These are phyloP conservation scores for Pemphredon lugubris DNA, from an alignment of 2,888 invertebrate genomes.

Conservation along the genomic window DNA sequence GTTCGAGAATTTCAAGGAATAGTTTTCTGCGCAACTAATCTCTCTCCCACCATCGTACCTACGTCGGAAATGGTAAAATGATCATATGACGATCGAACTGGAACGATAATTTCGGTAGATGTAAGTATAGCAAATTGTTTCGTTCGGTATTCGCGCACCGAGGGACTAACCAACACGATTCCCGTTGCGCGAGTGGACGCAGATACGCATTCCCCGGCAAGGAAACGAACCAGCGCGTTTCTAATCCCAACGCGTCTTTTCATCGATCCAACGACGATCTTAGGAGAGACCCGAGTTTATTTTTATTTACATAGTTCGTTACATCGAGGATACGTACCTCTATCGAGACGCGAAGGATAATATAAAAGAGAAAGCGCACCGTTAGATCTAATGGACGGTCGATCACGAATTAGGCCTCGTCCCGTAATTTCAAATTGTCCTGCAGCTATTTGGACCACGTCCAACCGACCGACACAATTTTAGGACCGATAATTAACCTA, in stretches of 20 bases:
- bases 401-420: conserved; percentile 36
- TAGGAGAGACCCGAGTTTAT: no score
- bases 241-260: no score
- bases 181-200: neutral
- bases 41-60: no score
- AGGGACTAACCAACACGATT: neutral
- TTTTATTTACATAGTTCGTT: no score
- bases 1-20: no score
- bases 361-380: no score
- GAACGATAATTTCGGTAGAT: neutral
- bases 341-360: no score
- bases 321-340: no score
- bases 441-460: conserved; percentile 41
- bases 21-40: no score
- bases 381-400: conserved; percentile 7
- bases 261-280: no score
- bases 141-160: neutral
- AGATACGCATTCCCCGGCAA: neutral
- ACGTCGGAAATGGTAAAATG: no score
- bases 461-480: conserved; percentile 43
- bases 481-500: conserved; percentile 38
- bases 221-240: neutral
- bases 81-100: neutral
- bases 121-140: neutral
- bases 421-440: conserved; percentile 21